Evolutionary conservation across 2,797 vertebrate species (phyloP).

Genomic region (Sebastes minor): DNA sequence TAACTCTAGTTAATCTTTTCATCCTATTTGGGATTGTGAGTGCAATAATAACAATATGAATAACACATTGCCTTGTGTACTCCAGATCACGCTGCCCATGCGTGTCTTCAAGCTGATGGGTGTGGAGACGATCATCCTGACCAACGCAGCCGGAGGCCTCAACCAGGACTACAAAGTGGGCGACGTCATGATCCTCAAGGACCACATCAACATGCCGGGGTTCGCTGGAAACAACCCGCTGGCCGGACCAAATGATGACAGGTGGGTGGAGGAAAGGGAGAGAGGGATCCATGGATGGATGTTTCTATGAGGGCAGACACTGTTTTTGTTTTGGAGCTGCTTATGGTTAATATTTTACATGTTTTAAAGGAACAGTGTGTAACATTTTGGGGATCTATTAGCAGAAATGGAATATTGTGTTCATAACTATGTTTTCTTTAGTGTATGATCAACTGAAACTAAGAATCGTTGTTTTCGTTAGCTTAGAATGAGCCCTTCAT

Average conservation of each 20-base stretch:
- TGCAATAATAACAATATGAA: neutral
- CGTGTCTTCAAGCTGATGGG: constrained; percentile 89
- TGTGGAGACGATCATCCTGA: constrained; percentile 87
- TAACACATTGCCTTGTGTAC: neutral
- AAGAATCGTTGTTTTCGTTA: no score
- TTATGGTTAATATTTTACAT: neutral
- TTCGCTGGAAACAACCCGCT: constrained; percentile 88
- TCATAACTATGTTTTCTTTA: no score
- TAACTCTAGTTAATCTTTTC: no score
- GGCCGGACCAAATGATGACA: constrained; percentile 86
- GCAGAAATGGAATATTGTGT: no score
- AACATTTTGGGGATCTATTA: neutral
- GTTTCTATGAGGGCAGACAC: neutral
- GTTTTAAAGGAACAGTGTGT: no score
- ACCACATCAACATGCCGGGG: constrained; percentile 91
- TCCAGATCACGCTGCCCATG: constrained; percentile 88
- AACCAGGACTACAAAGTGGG: constrained; percentile 90
- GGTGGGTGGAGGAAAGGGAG: constrained; percentile 60
- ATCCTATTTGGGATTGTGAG: neutral
- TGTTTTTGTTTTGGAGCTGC: neutral
- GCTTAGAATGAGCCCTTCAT: no score
- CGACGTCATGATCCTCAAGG: constrained; percentile 91
- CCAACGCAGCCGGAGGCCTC: constrained; percentile 91
- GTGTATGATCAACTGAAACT: no score
- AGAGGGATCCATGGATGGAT: neutral